Base-by-base conservation (phyloP, 1,140 invertebrate species). In the Drosophila mayri region DNA sequence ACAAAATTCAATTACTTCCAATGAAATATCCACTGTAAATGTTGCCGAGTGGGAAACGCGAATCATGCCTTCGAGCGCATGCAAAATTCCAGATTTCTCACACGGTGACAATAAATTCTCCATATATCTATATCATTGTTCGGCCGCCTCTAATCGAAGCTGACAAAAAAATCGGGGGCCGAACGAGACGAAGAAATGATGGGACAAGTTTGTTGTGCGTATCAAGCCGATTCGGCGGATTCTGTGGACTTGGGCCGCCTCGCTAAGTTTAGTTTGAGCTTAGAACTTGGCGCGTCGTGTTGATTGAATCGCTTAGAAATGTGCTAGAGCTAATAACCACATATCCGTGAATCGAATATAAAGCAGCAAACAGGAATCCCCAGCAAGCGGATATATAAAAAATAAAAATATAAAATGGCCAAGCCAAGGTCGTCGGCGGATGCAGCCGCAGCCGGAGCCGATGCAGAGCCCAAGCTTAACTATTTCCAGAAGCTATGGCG, bases 201-300 rank as follows among this genome's bases (percentile, higher is more conserved):
- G 88, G 86, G 88, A 87, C 84, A 87, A 88, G 84, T 87, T 87
- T 87, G 32, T 71, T 84, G 85, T 87, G 81, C 84, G 84, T 84
- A 84, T 70, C 67, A 71, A 71, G 65, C 76, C 44, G 54, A 57
- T 60, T 60, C 28, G 50, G 62, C 43, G 38, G 43, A 46, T 67
- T 50, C 44, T 58, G 70, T 38, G 37, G 47, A 25, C 65, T 46
- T 65, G 41, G 52, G 47, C 58, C 52, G 59, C 64, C 61, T 55
- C 54, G 37, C 55, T 25, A 38, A 50, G 74, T 76, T 70, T 84
- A 90, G 85, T 90, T 66, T 73, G 58, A 64, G 72, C 61, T 81
- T 81, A 90, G 85, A 90, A 85, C 81, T 85, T 72, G 86, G 43
- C 74, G 84, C 80, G 84, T 52, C 75, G 50, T 82, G 76, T 85